These are phyloP conservation scores for Paraplagusia blochii DNA, from an alignment of 2,113 vertebrate genomes.

Conservation along the genomic window DNA sequence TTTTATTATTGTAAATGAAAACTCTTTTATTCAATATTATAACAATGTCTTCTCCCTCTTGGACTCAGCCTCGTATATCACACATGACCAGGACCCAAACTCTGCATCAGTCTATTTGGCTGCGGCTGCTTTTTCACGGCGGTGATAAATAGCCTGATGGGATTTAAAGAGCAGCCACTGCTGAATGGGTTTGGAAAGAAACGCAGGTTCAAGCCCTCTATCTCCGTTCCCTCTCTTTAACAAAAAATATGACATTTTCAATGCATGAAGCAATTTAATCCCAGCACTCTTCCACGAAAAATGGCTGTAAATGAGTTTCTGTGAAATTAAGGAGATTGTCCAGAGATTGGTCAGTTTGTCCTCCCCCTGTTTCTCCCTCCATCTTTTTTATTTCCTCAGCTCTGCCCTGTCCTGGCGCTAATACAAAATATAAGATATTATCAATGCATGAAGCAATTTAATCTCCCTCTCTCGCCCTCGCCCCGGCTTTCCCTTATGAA, in stretches of 20 bases:
- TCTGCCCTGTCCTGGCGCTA: constrained; percentile 36
- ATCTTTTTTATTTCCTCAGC: constrained; percentile 21
- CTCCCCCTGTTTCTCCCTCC: constrained; percentile 28
- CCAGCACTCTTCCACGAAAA: constrained; percentile 46
- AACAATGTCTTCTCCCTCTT: no score
- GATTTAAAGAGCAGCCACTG: constrained; percentile 37
- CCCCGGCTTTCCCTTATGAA: constrained; percentile 59
- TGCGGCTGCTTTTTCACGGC: constrained; percentile 33
- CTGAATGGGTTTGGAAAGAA: constrained; percentile 57
- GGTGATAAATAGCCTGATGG: constrained; percentile 38
- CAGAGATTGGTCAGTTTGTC: constrained; percentile 59
- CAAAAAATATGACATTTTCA: constrained; percentile 70
- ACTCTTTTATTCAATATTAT: no score
- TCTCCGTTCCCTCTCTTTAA: constrained; percentile 55
- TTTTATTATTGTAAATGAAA: no score
- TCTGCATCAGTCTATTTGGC: constrained; percentile 37
- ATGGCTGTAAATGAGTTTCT: constrained; percentile 60
- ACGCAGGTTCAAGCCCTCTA: constrained; percentile 59
- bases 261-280: constrained; percentile 74
- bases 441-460: constrained; percentile 76
- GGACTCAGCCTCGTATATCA: constrained; percentile 27
- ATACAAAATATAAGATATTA: constrained; percentile 70
- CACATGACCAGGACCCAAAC: neutral
- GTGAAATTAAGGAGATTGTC: constrained; percentile 65
- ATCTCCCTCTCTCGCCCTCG: constrained; percentile 53